Conservation (phyloP, 2,888 invertebrate species). For the Andrena chrysosceles region DNA sequence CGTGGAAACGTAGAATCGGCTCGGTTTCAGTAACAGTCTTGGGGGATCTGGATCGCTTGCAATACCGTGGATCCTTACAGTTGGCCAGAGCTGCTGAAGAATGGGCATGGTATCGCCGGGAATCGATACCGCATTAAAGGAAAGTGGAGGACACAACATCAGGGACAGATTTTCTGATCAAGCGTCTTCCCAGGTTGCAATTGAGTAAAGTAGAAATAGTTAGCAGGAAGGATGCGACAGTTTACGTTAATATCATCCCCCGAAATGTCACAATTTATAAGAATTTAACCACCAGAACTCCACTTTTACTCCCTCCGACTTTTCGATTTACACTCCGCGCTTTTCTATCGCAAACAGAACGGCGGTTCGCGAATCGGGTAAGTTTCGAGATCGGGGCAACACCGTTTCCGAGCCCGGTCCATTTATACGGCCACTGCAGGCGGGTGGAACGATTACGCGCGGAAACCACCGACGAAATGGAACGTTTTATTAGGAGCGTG, state of each 20-base stretch:
- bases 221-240: too few relatives aligned
- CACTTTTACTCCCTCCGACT: background rate
- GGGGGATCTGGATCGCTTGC: background rate
- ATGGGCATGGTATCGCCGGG: background rate
- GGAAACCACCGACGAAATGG: conserved; percentile 40
- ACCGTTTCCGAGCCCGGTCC: conserved; percentile 27
- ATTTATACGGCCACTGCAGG: conserved; percentile 29
- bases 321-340: conserved; percentile 22
- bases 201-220: too few relatives aligned
- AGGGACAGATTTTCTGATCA: too few relatives aligned
- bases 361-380: conserved; percentile 28
- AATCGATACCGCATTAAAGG: too few relatives aligned
- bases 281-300: too few relatives aligned
- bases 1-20: conserved; percentile 56
- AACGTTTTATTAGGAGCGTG: conserved; percentile 43
- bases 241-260: too few relatives aligned
- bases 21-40: conserved; percentile 43
- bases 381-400: conserved; percentile 40
- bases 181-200: too few relatives aligned
- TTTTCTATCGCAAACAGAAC: conserved; percentile 16
- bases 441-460: conserved; percentile 15
- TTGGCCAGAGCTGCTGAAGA: background rate
- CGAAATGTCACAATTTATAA: too few relatives aligned
- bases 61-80: background rate
- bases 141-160: too few relatives aligned